Evolutionary conservation across 2,113 vertebrate species (phyloP).

Genomic region (Reinhardtius hippoglossoides): DNA sequence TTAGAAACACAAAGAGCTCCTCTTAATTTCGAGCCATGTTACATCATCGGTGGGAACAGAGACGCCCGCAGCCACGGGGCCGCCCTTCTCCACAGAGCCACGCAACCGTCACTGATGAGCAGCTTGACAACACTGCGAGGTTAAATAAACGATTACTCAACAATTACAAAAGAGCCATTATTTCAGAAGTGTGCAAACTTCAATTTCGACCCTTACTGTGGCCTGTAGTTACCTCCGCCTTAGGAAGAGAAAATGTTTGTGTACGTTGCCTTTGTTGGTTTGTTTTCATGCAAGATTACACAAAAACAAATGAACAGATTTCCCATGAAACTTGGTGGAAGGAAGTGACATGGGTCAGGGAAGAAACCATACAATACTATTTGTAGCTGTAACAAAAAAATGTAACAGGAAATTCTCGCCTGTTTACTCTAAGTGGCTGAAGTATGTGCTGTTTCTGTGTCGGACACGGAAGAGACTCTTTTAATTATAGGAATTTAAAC

Average conservation of each 20-base stretch:
- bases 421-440: neutral
- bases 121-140: neutral
- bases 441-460: too few species aligned
- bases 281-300: too few species aligned
- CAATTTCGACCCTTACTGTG: neutral
- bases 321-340: too few species aligned
- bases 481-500: too few species aligned
- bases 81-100: constrained; percentile 1
- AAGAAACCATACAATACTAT: too few species aligned
- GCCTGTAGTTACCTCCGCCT: neutral
- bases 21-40: constrained; percentile 27
- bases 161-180: neutral
- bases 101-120: neutral
- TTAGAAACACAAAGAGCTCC: constrained; percentile 35
- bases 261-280: too few species aligned
- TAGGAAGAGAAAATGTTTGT: too few species aligned
- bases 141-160: constrained; percentile 1
- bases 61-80: neutral
- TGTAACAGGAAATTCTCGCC: neutral
- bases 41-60: constrained; percentile 29
- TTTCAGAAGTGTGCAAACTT: neutral
- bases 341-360: too few species aligned
- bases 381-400: too few species aligned
- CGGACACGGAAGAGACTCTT: too few species aligned
- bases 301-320: too few species aligned